Conservation (phyloP, 2,888 invertebrate species). For the Phymatocera aterrima region DNA sequence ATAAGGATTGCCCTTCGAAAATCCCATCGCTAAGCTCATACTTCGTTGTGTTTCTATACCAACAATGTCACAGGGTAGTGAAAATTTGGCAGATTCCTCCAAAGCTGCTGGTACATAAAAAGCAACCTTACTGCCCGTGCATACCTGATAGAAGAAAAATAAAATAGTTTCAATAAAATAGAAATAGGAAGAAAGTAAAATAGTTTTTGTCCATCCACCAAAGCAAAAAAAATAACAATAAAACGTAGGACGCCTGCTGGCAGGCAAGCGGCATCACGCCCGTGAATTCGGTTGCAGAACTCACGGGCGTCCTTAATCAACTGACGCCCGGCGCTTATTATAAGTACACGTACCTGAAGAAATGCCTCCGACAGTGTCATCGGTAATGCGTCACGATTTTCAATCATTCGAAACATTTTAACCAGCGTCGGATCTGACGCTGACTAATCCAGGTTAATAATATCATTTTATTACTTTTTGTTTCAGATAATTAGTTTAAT, state of each 20-base stretch:
- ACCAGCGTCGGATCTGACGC: constrained; percentile 52
- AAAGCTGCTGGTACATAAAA: constrained; percentile 60
- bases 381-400: constrained; percentile 56
- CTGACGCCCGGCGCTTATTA: neutral
- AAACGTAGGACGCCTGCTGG: neutral
- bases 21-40: constrained; percentile 60
- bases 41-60: constrained; percentile 57
- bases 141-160: constrained; percentile 55
- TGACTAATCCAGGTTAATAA: constrained; percentile 44
- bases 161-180: neutral
- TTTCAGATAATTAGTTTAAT: neutral
- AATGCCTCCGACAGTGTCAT: constrained; percentile 54
- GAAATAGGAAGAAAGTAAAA: too few relatives aligned
- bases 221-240: neutral
- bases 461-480: neutral
- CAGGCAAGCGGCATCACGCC: neutral
- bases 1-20: constrained; percentile 60
- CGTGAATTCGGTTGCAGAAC: neutral
- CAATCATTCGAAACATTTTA: constrained; percentile 55
- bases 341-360: constrained; percentile 54
- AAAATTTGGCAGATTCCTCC: constrained; percentile 48
- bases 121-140: constrained; percentile 59
- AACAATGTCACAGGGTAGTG: constrained; percentile 57
- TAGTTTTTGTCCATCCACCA: too few relatives aligned
- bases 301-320: neutral